A percentile compares a stretch with the other conserved stretches of the same genome.
Evolutionary conservation across 2,888 invertebrate species (phyloP).

Genomic region (Gortyna flavago): DNA sequence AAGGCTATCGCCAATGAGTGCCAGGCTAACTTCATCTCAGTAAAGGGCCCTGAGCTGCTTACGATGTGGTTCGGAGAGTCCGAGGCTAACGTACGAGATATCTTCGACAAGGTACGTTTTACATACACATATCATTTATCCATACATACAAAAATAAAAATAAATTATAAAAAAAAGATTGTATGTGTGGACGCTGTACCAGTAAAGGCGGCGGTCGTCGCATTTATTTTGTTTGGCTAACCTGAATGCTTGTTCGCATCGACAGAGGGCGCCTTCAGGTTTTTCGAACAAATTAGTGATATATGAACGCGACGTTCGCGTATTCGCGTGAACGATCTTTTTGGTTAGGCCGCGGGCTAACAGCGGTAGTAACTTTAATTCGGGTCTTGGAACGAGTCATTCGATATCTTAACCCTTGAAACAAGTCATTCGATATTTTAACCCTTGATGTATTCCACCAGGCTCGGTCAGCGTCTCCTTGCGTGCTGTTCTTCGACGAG

Average conservation of each 20-base stretch:
- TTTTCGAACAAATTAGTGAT: neutral
- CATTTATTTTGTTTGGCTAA: neutral
- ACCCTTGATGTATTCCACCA: constrained; percentile 70
- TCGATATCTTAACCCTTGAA: neutral
- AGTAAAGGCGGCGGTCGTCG: neutral
- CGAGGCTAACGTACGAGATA: constrained; percentile 99
- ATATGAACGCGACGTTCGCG: neutral
- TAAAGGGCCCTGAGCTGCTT: constrained; percentile 98
- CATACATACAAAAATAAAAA: neutral
- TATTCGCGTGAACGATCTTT: neutral
- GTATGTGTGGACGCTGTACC: neutral
- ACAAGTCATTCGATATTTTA: neutral
- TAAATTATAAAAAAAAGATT: neutral
- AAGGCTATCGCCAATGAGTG: constrained; percentile 99
- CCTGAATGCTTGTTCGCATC: neutral
- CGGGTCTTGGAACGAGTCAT: too few relatives aligned
- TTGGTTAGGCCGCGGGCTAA: neutral
- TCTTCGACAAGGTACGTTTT: constrained; percentile 97
- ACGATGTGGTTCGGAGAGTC: constrained; percentile 99
- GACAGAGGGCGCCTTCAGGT: neutral
- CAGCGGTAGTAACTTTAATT: neutral
- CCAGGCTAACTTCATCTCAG: constrained; percentile 99
- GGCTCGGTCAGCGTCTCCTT: constrained; percentile 99
- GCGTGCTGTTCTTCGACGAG: constrained; percentile 99
- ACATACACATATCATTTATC: neutral